Conservation (phyloP, 2,888 invertebrate species). For the Rhamphomyia laevipes region DNA sequence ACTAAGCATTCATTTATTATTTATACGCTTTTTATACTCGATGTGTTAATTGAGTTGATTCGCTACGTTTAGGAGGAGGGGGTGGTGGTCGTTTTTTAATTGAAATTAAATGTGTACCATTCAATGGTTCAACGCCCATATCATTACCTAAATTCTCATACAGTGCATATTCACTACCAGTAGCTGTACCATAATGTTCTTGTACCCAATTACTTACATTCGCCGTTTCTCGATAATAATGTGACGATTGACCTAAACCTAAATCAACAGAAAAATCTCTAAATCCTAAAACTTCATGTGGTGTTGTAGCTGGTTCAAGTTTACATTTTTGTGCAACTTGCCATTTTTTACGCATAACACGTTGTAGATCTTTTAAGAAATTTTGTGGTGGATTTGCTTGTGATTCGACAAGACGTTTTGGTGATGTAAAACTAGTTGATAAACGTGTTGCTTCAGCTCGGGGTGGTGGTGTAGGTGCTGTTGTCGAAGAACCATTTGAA, state of each 20-base stretch:
- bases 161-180: conserved; percentile 30
- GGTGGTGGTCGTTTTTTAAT: conserved; percentile 70
- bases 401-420: conserved; percentile 62
- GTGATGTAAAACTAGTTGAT: conserved; percentile 60
- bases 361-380: conserved; percentile 76
- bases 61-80: conserved; percentile 80
- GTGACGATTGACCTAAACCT: conserved; percentile 31
- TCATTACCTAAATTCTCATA: conserved; percentile 62
- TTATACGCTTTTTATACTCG: conserved; percentile 27
- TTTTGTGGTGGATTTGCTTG: conserved; percentile 65
- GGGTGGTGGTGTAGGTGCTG: conserved; percentile 56
- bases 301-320: conserved; percentile 73
- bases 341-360: conserved; percentile 89
- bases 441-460: conserved; percentile 62
- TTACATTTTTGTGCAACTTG: conserved; percentile 89
- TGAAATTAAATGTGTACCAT: conserved; percentile 11
- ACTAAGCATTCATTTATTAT: too few species aligned
- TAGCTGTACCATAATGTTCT: conserved; percentile 61
- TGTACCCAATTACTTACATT: conserved; percentile 85
- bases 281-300: conserved; percentile 84
- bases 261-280: conserved; percentile 59
- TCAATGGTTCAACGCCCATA: conserved; percentile 11
- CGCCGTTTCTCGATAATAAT: conserved; percentile 42
- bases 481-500: conserved; percentile 4
- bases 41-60: conserved; percentile 67